phyloP scores from a whole-genome alignment of 2,113 vertebrate genomes.

The Hiodon tergisus region DNA sequence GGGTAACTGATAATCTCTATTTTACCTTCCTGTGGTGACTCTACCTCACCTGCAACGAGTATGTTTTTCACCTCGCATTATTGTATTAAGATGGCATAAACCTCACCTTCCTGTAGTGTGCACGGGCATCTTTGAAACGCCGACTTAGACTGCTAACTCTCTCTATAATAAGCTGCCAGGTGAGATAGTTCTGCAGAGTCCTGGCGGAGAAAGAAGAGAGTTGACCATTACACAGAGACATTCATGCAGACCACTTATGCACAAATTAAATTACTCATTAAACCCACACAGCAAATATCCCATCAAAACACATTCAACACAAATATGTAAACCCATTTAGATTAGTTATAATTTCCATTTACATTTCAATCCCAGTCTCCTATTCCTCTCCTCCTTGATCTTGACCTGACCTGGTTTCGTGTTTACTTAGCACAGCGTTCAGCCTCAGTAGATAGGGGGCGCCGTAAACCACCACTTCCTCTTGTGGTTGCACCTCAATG shows the following conservation, averaged over 20 bases:
- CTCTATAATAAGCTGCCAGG: constrained; percentile 83
- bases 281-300: not conserved
- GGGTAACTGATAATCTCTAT: no score
- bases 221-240: not conserved
- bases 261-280: not conserved
- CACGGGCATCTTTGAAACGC: constrained; percentile 81
- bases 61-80: not conserved
- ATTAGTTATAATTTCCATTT: not conserved
- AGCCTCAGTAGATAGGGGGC: constrained; percentile 82
- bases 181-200: constrained; percentile 93
- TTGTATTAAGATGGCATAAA: not conserved
- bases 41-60: no score
- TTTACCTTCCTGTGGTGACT: no score
- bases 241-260: not conserved
- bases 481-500: constrained; percentile 63
- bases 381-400: not conserved
- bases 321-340: not conserved
- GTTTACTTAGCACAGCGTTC: constrained; percentile 68
- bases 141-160: constrained; percentile 81
- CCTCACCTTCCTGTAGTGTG: constrained; percentile 72
- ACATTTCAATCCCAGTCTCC: not conserved
- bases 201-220: constrained; percentile 49
- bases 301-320: not conserved
- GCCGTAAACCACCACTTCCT: constrained; percentile 88
- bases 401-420: constrained; percentile 71